Conservation (phyloP, 2,888 invertebrate species). For the Campoplex nolae region DNA sequence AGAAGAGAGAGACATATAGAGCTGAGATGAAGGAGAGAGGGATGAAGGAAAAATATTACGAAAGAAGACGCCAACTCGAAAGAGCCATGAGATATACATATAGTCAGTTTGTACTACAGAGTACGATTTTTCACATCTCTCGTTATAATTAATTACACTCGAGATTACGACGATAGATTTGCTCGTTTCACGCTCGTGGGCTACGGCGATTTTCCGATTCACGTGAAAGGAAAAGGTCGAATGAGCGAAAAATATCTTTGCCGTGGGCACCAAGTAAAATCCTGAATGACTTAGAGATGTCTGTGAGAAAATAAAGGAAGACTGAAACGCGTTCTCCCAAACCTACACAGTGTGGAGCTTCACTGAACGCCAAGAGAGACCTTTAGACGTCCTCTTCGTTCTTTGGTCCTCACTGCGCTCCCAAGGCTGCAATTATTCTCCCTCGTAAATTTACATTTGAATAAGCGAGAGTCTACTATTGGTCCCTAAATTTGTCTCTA, state of each 20-base stretch:
- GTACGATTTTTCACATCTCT: constrained; percentile 69
- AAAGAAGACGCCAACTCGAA: constrained; percentile 40
- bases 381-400: constrained; percentile 56
- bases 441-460: constrained; percentile 73
- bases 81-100: constrained; percentile 56
- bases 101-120: constrained; percentile 51
- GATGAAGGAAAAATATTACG: constrained; percentile 57
- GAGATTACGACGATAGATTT: constrained; percentile 70
- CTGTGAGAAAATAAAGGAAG: constrained; percentile 64
- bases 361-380: constrained; percentile 31
- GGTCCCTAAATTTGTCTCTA: constrained; percentile 71
- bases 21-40: constrained; percentile 23
- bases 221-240: constrained; percentile 60
- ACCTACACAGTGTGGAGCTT: constrained; percentile 1
- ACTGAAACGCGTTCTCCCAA: constrained; percentile 34
- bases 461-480: constrained; percentile 71
- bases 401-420: constrained; percentile 34
- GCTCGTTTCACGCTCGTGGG: constrained; percentile 56
- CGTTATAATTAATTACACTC: constrained; percentile 71
- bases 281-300: constrained; percentile 66
- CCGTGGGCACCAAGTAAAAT: constrained; percentile 52
- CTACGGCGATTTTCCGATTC: constrained; percentile 61
- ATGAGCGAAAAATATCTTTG: constrained; percentile 46
- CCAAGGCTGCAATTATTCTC: constrained; percentile 70
- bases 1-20: constrained; percentile 17